phyloP scores from a whole-genome alignment of 2,888 invertebrate genomes.

The Amaurobius ferox region DNA sequence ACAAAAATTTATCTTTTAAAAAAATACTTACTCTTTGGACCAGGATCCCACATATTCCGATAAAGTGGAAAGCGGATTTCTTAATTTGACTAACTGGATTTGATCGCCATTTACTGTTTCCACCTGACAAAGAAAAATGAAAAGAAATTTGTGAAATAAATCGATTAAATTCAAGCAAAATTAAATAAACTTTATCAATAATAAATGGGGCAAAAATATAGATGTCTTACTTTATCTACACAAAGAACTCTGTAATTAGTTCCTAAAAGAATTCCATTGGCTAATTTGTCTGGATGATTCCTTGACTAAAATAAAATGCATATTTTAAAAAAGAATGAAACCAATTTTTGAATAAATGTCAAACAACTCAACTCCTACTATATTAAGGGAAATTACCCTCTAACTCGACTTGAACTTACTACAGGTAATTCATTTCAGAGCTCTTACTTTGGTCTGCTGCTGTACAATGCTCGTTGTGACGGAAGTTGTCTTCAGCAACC shows the following conservation, averaged over 20 bases:
- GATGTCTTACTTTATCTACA: slow-evolving; percentile 75
- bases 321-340: too few relatives aligned
- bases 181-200: background rate
- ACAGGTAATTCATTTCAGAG: too few relatives aligned
- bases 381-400: too few relatives aligned
- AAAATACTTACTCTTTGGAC: slow-evolving; percentile 75
- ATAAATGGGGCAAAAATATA: background rate
- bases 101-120: slow-evolving; percentile 69
- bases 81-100: slow-evolving; percentile 81
- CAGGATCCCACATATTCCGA: slow-evolving; percentile 85
- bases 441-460: slow-evolving; percentile 56
- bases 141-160: too few relatives aligned
- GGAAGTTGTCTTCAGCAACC: slow-evolving; percentile 58
- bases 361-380: too few relatives aligned
- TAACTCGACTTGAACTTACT: too few relatives aligned
- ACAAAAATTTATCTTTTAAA: too few relatives aligned
- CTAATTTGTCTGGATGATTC: slow-evolving; percentile 80
- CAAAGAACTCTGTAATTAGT: slow-evolving; percentile 86
- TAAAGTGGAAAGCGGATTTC: slow-evolving; percentile 82
- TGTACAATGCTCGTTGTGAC: slow-evolving; percentile 63
- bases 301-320: slow-evolving; percentile 71
- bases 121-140: slow-evolving; percentile 34
- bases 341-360: too few relatives aligned
- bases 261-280: slow-evolving; percentile 86
- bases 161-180: too few relatives aligned